Base-by-base conservation (phyloP, 2,888 invertebrate genomes). In the Argyra leucocephala region DNA sequence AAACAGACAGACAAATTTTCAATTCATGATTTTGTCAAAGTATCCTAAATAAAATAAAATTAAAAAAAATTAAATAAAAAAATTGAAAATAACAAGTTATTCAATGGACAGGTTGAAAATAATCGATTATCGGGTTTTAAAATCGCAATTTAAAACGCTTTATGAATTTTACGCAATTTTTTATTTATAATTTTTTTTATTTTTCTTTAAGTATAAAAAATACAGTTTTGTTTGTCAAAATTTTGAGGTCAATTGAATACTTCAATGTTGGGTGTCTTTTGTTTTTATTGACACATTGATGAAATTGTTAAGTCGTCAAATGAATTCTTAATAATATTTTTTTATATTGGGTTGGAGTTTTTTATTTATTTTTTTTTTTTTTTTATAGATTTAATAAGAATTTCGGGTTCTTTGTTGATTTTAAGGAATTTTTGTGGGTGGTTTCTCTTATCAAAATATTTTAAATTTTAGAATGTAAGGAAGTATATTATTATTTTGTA, bases 81-180 rank as follows among this genome's bases (percentile, higher is more conserved):
- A 31, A 31, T n/a, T 31, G 12, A 31, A 31, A 31, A 26, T 31
- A 31, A 31, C 12, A 31, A 31, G 31, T 7, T 31, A 31, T 12
- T 31, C 31, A 31, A 48, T 48, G 15, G 5, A 48, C 18, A 18
- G 18, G 3, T 18, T 48, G 48, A 48, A 48, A 48, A 48, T 48
- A 48, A 48, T 48, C 48, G 48, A 48, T 48, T 48, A 48, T 48
- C 48, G 48, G 12, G 1, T 48, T 48, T 48, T 18, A 48, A 48
- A 48, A 48, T 48, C 15, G 48, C 48, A 48, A 48, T 48, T 48
- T 48, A 48, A 48, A 48, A 48, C 48, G 48, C 48, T 48, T 48
- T 48, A 18, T 48, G 48, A 48, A 48, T 48, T 48, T 48, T 18
- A 48, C 18, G 48, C 18, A 18, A 18, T 48, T 48, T 48, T 48